Evolutionary conservation across 2,888 invertebrate genomes (phyloP), one percentile per base, ranked within the genome.

Genomic region (Toxonevra muliebris): DNA sequence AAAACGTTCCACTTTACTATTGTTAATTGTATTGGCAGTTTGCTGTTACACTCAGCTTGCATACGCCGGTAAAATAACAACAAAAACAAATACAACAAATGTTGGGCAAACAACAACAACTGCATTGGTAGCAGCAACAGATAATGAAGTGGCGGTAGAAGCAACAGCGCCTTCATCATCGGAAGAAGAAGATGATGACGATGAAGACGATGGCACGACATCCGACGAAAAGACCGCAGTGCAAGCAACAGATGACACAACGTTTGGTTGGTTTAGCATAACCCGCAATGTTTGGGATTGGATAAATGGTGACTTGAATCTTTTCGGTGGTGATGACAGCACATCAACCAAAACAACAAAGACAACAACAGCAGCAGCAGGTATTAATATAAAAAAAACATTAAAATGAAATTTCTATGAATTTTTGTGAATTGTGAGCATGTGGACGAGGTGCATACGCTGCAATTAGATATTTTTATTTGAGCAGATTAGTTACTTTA

Each of bases 221-320:
- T 58, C 70, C 11, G 71, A 69, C 1, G 70, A 70, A 42, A 80
- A 81, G 75, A 77, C 75, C 70, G 79, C 79, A 55, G 57, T 79
- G 13, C 75, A 80, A 73, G 72, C 80, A 10, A 76, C 76, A 61
- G 75, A 75, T 65, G 75, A 76, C 48, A 77, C 69, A 15, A 19
- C 79, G 69, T 75, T 79, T 8, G 80, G 81, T 66, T 73, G 82
- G 55, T 83, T 84, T 84, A 74, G 78, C 67, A 76, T 79, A 69
- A 77, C 82, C 43, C 77, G 79, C 19, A 75, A 77, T 53, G 73
- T 84, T 2, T 83, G 82, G 83, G 74, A 76, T 72, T 84, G 83
- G 84, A 72, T 83, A 66, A 79, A 76, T 74, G 77, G 77, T 58
- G 84, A 81, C 68, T 71, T 82, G 13, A 76, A 80, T 75, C 74